These are phyloP conservation scores for Heliothis subflexa DNA, from an alignment of 1,140 invertebrate species.

Conservation along the genomic window DNA sequence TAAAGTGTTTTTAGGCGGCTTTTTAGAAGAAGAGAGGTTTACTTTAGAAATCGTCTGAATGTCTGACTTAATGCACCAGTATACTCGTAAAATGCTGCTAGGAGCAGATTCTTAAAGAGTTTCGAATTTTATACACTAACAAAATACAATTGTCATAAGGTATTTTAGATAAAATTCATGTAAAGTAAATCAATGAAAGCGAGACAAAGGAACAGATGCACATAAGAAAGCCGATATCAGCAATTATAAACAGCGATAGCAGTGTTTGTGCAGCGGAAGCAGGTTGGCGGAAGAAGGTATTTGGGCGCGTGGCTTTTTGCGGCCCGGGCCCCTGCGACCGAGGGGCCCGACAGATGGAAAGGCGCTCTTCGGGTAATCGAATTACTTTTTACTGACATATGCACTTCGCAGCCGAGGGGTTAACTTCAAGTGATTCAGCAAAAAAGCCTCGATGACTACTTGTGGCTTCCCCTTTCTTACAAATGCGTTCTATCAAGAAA, in stretches of 20 bases:
- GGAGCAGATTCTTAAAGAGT: too few species aligned
- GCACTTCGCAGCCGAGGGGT: slow-evolving; percentile 44
- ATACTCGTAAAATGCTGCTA: neutral
- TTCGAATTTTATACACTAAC: too few species aligned
- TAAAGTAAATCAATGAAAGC: too few species aligned
- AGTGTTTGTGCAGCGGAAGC: slow-evolving; percentile 61
- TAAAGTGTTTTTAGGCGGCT: slow-evolving; percentile 28
- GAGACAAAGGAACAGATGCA: slow-evolving; percentile 31
- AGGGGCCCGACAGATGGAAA: slow-evolving; percentile 71
- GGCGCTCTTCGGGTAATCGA: slow-evolving; percentile 57
- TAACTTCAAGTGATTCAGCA: slow-evolving; percentile 55
- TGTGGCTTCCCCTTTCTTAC: slow-evolving; percentile 34
- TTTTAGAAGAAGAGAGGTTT: slow-evolving; percentile 34
- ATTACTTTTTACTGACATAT: slow-evolving; percentile 56
- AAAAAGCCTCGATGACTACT: slow-evolving; percentile 23
- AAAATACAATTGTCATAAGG: too few species aligned
- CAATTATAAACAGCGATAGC: slow-evolving; percentile 39
- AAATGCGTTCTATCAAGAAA: slow-evolving; percentile 13
- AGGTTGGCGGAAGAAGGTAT: slow-evolving; percentile 64
- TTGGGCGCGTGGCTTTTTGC: slow-evolving; percentile 67
- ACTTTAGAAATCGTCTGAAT: neutral
- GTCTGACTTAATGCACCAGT: neutral
- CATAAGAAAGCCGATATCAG: slow-evolving; percentile 40
- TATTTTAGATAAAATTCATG: too few species aligned
- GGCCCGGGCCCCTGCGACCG: slow-evolving; percentile 47